Evolutionary conservation across 1,140 invertebrate species (phyloP), one percentile per base, ranked within the genome.

Genomic region (Oryzaephilus surinamensis): DNA sequence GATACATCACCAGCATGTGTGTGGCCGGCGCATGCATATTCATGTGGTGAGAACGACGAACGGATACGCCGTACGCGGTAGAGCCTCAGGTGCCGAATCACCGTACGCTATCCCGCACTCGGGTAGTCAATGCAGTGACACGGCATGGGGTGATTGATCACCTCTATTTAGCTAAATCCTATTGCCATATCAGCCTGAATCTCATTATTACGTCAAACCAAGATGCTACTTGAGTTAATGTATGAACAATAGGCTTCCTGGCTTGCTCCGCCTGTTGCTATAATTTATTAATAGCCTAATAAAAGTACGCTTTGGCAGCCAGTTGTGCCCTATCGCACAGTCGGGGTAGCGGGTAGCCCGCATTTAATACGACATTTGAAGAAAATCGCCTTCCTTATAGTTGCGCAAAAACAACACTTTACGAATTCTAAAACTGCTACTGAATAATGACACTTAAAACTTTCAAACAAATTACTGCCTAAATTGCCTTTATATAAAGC

Each of bases 221-320:
- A 60, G 58, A 60, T 60, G 58, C 54, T 57, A 57, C 56, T 58
- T 57, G 52, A 57, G 56, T 60, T 60, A 58, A 60, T 60, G 54
- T 54, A 60, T 57, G 58, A 57, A 56, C 55, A 58, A 58, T 58
- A 57, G 53, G 58, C 55, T 48, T 52, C 46, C 52, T 54, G 41
- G 48, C 38, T 44, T 50, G 46, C 51, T 48, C 51, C 55, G 59
- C 57, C 57, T 61, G 57, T 61, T 61, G 58, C 58, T 58, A 57
- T 62, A 62, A 62, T 62, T 60, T 59, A 62, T 60, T 62, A 62
- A 62, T 62, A 52, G 54, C 49, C 52, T 55, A 57, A 60, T 60
- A 62, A 62, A 62, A 60, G 56, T 61, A 54, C 53, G 49, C 47
- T 54, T 54, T 52, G 50, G 46, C 55, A 54, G 53, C 54, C 42